phyloP scores from a whole-genome alignment of 2,797 vertebrate genomes.

The Gallinago stenura region DNA sequence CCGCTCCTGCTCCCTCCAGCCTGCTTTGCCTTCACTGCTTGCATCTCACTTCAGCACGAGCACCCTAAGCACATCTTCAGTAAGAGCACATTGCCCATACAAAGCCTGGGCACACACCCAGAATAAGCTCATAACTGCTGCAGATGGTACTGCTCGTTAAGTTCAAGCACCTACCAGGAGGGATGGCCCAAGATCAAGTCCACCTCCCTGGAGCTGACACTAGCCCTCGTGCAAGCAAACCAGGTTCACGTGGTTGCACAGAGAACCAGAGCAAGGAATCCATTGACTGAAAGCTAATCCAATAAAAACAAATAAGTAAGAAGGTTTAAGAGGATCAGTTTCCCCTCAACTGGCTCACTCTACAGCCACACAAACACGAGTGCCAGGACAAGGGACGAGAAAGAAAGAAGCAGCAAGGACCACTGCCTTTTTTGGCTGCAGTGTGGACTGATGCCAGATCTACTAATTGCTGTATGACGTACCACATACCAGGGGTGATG shows the following conservation, averaged over 20 bases:
- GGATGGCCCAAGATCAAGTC: not conserved
- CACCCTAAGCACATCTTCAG: no score
- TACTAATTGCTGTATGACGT: not conserved
- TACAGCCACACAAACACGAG: not conserved
- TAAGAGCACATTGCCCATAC: no score
- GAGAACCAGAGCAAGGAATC: not conserved
- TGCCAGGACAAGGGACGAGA: not conserved
- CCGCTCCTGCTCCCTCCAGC: no score
- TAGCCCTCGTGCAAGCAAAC: not conserved
- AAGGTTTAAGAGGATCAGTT: constrained; percentile 3
- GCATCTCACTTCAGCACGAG: no score
- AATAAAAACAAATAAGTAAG: constrained; percentile 40
- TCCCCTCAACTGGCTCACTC: not conserved
- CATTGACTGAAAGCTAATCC: constrained; percentile 17
- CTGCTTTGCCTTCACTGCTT: no score
- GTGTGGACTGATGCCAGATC: rapidly evolving
- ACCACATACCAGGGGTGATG: not conserved
- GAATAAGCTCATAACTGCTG: not conserved
- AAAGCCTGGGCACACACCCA: not conserved
- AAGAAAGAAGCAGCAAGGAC: not conserved
- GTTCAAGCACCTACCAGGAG: not conserved
- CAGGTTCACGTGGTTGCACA: rapidly evolving
- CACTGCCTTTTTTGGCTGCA: not conserved
- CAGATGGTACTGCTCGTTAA: no score
- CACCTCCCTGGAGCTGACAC: not conserved